These are phyloP conservation scores for Chiloscyllium plagiosum DNA, from an alignment of 2,113 vertebrate genomes.

Conservation along the genomic window DNA sequence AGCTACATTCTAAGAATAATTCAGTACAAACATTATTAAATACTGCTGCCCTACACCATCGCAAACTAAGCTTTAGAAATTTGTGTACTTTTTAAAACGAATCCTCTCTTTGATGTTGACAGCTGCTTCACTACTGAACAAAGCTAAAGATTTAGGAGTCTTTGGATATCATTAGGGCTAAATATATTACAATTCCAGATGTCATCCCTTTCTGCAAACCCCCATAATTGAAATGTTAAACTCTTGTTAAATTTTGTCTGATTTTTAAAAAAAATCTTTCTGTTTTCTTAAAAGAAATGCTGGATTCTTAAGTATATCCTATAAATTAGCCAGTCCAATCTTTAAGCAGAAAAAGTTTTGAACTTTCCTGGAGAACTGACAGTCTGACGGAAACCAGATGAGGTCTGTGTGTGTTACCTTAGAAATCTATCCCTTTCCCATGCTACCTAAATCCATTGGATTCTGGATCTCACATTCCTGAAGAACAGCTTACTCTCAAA, in stretches of 20 bases:
- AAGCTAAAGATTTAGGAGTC: neutral
- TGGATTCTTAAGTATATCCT: neutral
- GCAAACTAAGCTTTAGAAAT: neutral
- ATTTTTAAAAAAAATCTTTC: too few species aligned
- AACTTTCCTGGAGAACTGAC: neutral
- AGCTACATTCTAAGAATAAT: slow-evolving; percentile 14
- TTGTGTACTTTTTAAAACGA: neutral
- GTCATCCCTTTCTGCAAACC: neutral
- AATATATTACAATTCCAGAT: neutral
- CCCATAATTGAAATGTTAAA: neutral
- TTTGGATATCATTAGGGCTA: neutral
- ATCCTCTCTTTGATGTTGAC: neutral
- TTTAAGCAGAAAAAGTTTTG: neutral
- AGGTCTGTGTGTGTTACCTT: neutral
- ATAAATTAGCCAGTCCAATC: neutral
- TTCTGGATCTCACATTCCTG: neutral
- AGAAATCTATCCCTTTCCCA: neutral
- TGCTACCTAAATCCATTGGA: neutral
- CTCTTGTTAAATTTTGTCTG: neutral
- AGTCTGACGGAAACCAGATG: neutral
- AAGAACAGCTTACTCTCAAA: too few species aligned
- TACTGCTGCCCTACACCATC: neutral
- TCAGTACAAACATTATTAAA: neutral
- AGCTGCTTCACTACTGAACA: too few species aligned
- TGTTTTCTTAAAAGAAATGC: neutral